A percentile compares a stretch with the other conserved stretches of the same genome.
These are phyloP conservation scores for Ophioninae sp. DNA, from an alignment of 2,888 invertebrate genomes.

Conservation along the genomic window DNA sequence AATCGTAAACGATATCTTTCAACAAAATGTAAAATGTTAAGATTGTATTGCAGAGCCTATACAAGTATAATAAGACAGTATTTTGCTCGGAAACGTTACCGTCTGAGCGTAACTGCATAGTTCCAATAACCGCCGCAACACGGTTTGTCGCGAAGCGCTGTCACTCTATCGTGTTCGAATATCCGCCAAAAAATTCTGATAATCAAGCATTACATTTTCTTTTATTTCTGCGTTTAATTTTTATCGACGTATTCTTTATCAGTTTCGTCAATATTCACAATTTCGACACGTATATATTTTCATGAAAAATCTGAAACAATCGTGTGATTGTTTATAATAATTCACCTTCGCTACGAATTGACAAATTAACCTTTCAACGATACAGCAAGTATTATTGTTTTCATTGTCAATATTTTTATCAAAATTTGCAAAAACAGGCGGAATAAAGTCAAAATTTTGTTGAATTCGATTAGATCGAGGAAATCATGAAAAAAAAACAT, in stretches of 20 bases:
- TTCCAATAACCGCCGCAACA: neutral
- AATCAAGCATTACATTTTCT: neutral
- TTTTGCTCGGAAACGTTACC: neutral
- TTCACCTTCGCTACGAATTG: neutral
- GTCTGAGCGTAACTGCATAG: neutral
- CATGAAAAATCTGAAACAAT: neutral
- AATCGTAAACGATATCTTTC: too few species aligned
- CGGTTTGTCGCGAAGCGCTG: conserved; percentile 1
- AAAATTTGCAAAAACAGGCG: too few species aligned
- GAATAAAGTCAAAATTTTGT: neutral
- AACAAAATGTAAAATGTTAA: too few species aligned
- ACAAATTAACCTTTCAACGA: conserved; percentile 19
- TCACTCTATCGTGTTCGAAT: conserved; percentile 27
- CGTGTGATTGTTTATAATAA: neutral
- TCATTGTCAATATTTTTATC: neutral
- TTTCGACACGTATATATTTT: neutral
- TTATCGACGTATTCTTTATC: neutral
- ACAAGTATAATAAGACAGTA: neutral
- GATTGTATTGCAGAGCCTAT: too few species aligned
- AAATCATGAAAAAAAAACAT: neutral
- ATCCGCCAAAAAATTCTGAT: conserved; percentile 6
- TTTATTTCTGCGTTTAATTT: neutral
- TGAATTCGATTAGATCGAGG: neutral
- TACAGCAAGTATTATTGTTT: neutral
- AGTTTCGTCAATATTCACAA: neutral